Conservation (phyloP, 30 jellyfish, hydroid and myxozoan genomes). For the Cassiopea andromeda region DNA sequence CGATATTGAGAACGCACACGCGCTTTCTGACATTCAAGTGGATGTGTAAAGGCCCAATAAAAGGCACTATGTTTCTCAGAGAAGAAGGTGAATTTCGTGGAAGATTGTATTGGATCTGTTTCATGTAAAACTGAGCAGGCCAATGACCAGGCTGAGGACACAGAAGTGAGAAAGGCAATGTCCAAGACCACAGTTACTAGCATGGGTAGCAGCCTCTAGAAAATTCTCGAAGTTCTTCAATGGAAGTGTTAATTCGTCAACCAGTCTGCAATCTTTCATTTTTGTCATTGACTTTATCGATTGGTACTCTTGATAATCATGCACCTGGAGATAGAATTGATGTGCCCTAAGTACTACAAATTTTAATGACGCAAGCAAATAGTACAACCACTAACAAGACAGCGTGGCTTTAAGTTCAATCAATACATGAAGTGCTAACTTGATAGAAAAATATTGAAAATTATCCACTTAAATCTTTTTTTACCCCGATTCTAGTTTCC, state of each 20-base stretch:
- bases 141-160: constrained; percentile 56
- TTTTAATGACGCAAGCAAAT: too few relatives aligned
- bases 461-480: too few relatives aligned
- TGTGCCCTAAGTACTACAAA: too few relatives aligned
- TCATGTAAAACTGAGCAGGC: constrained; percentile 53
- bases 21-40: constrained; percentile 59
- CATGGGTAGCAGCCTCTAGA: constrained; percentile 23
- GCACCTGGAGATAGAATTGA: constrained; percentile 16
- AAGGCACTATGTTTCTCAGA: not conserved
- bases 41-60: constrained; percentile 50
- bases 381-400: too few relatives aligned
- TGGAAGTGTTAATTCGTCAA: constrained; percentile 14
- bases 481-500: constrained; percentile 23
- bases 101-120: constrained; percentile 33
- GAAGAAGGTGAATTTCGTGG: constrained; percentile 8
- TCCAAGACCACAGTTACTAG: not conserved
- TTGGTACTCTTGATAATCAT: not conserved
- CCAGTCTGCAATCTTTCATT: constrained; percentile 33
- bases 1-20: constrained; percentile 29
- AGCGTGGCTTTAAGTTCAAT: too few relatives aligned
- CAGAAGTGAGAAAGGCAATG: constrained; percentile 6
- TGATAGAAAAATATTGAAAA: too few relatives aligned
- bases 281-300: constrained; percentile 6
- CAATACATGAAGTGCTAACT: too few relatives aligned
- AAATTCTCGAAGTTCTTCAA: constrained; percentile 14